Base-by-base conservation (phyloP, 2,888 invertebrate species). In the Dicycla oo region DNA sequence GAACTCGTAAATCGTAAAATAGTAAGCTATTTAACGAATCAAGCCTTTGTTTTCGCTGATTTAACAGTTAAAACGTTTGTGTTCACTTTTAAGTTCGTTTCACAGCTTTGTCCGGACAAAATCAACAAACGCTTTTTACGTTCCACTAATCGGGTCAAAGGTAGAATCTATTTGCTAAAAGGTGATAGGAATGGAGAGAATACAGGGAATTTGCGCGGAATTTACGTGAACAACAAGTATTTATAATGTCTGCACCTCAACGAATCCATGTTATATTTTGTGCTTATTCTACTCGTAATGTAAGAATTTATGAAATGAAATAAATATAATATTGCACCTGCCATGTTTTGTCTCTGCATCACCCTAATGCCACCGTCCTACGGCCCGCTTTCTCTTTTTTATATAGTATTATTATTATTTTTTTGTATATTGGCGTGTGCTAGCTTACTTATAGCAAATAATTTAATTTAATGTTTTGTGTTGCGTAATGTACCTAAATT, bases 61-160 rank as follows among this genome's bases (percentile, higher is more conserved):
- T 86, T 76, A 78, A 62, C 76, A 65, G 81, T 77, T 78, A 76
- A 81, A 83, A 77, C 80, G 64, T 82, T 81, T 86, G 87, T 79
- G 58, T 79, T 67, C 72, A 30, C 47, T 56, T 73, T 74, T 79
- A 77, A 78, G 78, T 80, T 72, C 73, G 73, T 77, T 85, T 79
- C 67, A 60, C 67, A 75, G 78, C 82, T 86, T 86, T 83, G 85
- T 78, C 66, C 73, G 71, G 57, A 30, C 56, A 78, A 82, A 83
- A 73, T 82, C 78, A 83, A 86, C 83, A 76, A 26, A 51, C 58
- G 78, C 71, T 82, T 85, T 87, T 87, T 79, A 78, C 78, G 73
- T 67, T 63, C 4, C 53, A 30, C 81, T 82, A 87, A 87, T 87
- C 79, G 79, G 80, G 71, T 78, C 65, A 78, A 64, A 74, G 63